These are phyloP conservation scores for Canis aureus DNA, from an alignment of 2,113 vertebrate species.

Conservation along the genomic window DNA sequence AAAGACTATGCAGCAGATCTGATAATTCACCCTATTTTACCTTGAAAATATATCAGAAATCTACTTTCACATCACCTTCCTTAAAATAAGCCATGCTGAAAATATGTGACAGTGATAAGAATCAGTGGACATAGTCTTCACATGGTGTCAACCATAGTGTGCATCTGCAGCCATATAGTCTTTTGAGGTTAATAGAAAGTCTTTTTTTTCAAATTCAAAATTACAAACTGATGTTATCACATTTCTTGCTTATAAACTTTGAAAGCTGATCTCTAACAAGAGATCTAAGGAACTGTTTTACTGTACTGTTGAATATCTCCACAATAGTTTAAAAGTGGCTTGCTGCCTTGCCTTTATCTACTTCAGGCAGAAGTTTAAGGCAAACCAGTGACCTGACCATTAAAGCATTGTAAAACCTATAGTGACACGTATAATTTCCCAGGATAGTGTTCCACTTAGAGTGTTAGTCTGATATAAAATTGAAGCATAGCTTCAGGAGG, in stretches of 20 bases:
- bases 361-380: conserved; percentile 25
- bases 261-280: conserved; percentile 26
- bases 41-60: neutral
- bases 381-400: neutral
- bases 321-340: neutral
- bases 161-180: neutral
- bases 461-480: conserved; percentile 26
- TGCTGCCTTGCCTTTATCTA: neutral
- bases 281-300: neutral
- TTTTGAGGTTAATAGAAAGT: neutral
- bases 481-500: conserved; percentile 36
- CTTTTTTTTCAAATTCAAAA: neutral
- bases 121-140: neutral
- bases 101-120: neutral
- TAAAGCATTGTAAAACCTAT: neutral
- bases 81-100: conserved; percentile 10
- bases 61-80: neutral
- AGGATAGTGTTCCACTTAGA: neutral
- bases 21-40: neutral
- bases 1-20: neutral
- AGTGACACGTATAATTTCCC: neutral
- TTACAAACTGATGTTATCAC: neutral
- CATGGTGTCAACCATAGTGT: accelerated
- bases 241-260: neutral
- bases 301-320: neutral